Evolutionary conservation across 1,140 invertebrate species (phyloP).

Genomic region (Epicauta chinensis): DNA sequence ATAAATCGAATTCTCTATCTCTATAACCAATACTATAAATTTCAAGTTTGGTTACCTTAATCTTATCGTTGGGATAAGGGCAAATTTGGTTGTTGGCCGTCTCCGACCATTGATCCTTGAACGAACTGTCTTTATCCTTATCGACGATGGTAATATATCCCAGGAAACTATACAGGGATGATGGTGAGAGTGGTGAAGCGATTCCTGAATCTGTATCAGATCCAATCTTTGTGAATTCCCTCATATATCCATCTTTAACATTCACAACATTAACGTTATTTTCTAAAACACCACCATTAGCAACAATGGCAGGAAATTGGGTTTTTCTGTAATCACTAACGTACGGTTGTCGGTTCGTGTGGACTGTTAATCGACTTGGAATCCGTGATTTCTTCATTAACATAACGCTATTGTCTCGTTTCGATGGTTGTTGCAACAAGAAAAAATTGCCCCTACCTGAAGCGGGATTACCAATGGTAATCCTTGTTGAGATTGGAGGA

Average conservation of each 20-base stretch:
- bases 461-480: background rate
- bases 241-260: background rate
- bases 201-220: slow-evolving; percentile 55
- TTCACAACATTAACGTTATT: background rate
- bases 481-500: slow-evolving; percentile 1
- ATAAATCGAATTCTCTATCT: too few relatives aligned
- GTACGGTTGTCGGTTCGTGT: background rate
- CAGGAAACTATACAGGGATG: slow-evolving; percentile 32
- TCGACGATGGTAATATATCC: slow-evolving; percentile 17
- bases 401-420: too few relatives aligned
- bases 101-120: too few relatives aligned
- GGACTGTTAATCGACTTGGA: background rate
- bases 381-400: background rate
- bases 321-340: too few relatives aligned
- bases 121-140: slow-evolving; percentile 14
- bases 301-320: too few relatives aligned
- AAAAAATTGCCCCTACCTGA: background rate
- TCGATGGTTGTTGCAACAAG: too few relatives aligned
- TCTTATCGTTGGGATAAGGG: too few relatives aligned
- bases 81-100: too few relatives aligned
- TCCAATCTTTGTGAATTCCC: slow-evolving; percentile 18
- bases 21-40: too few relatives aligned
- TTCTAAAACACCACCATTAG: background rate
- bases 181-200: slow-evolving; percentile 50
- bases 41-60: too few relatives aligned